Base-by-base conservation (phyloP, 2,888 invertebrate species). In the Podabrus alpinus region DNA sequence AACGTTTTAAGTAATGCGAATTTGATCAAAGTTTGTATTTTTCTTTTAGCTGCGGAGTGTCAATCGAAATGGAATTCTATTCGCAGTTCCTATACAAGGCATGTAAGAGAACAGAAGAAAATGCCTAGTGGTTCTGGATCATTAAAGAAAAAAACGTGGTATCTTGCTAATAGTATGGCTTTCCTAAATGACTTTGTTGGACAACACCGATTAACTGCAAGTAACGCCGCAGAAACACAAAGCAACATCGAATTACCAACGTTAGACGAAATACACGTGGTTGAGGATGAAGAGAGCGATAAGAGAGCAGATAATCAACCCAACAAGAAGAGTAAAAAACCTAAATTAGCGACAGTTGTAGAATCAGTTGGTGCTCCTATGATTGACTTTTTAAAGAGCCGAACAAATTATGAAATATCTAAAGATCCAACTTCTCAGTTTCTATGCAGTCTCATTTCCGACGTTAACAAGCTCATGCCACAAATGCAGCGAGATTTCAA, bases 131-230 rank as follows among this genome's bases (percentile, higher is more conserved):
- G 29, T 59, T 59, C 11, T n/a, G 25, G 45, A 3, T 13, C 68
- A 9, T 29, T 10, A 10, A 68, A 68, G 45, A 1, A 16, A 29
- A 68, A 68, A 16, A 24, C 24, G 24, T 24, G 45, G 68, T 68
- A 68, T 25, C 29, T 59, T 59, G 15, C 9, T 10, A 24, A 66
- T 15, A 15, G n/a, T 15, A 66, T 16, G 17, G 2, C 29, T 10
- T 68, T 68, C 45, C 29, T 68, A 15, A 68, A 19, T 13, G 45
- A 68, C 11, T 68, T 68, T 68, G 13, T 68, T 4, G 68, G 68
- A 13, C 68, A 68, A 68, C 68, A 68, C 68, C 10, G 68, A 68
- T 45, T 13, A 17, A 29, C 68, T 29, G 68, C 45, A 29, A 17
- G 45, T 10, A 68, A 68, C 45, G 68, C 21, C 17, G 10, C 67